A percentile compares a stretch with the other conserved stretches of the same genome.
These are phyloP conservation scores for Prosopocoilus inquinatus DNA, from an alignment of 2,888 invertebrate genomes.

Conservation along the genomic window DNA sequence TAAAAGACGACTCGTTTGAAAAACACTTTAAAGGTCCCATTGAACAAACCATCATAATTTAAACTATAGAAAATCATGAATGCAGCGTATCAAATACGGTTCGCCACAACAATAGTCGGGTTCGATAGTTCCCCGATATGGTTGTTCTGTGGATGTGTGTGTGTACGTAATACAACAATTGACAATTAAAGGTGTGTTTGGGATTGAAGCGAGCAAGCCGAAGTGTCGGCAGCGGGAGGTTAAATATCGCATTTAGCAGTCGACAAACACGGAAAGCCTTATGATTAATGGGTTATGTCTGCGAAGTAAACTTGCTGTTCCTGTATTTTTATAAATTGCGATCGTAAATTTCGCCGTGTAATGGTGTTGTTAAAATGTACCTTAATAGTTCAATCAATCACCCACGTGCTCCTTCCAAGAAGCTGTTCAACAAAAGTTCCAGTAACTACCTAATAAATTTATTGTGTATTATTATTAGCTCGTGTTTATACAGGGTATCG, in stretches of 20 bases:
- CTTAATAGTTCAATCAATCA: constrained; percentile 6
- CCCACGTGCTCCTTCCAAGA: neutral
- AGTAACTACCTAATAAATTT: too few species aligned
- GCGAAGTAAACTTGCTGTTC: neutral
- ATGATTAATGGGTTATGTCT: neutral
- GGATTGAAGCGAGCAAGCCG: neutral
- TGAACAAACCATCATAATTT: neutral
- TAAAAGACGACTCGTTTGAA: too few species aligned
- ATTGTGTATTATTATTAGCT: too few species aligned
- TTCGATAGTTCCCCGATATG: neutral
- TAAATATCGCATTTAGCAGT: neutral
- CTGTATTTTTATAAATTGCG: neutral
- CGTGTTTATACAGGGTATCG: too few species aligned
- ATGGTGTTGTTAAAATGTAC: constrained; percentile 7
- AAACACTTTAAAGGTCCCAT: too few species aligned
- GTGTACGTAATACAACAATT: constrained; percentile 1
- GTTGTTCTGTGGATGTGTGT: neutral
- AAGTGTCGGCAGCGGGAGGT: neutral
- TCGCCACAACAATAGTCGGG: neutral
- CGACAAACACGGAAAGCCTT: neutral
- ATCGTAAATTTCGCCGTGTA: constrained; percentile 11
- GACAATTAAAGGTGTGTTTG: constrained; percentile 5
- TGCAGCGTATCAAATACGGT: constrained; percentile 1
- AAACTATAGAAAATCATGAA: neutral
- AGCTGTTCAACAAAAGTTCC: too few species aligned